Evolutionary conservation across 1,140 invertebrate genomes (phyloP), one percentile per base, ranked within the genome.

Genomic region (Tetranychus cinnabarinus): DNA sequence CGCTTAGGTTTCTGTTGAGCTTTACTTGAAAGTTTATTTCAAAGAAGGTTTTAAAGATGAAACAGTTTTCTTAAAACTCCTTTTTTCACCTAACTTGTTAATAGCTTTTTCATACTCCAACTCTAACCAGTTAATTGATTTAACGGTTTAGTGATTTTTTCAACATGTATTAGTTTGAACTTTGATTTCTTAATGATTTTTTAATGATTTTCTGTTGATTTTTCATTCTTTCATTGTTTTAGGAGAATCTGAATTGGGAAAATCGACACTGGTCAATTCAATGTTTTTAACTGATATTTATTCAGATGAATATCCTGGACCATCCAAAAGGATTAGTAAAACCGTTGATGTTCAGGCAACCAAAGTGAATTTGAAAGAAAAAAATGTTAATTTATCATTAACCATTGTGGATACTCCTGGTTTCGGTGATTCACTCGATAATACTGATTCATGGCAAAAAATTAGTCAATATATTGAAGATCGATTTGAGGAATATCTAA

Each of bases 231-330:
- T 10, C 5, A 42, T 42, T 42, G 10, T 42, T 6, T 71, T 77
- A 82, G 88, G 88, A 67, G 90, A 96, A 76, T 91, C 89, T 35
- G 95, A 95, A 12, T 76, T 97, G 37, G 96, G 96, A 37, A 99
- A 99, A 76, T 97, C 92, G 8, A 99, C 96, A 8, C 77, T 99
- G 67, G 93, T 99, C 70, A 98, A 99, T 76, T 97, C 95, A 23
- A 84, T 99, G 80, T 99, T 99, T 76, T 77, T 98, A 56, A 85
- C 93, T 61, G 96, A 99, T 67, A 86, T 96, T 66, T 93, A 96
- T 74, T 88, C 87, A 67, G 75, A 80, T 55, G 86, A 89, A 69
- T 82, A 88, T 75, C 86, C 86, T 13, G 88, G 88, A 12, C 88
- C 88, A 1, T 90, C 86, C 68, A 79, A 85, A 64, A 77, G 88